Conservation (phyloP, 2,113 vertebrate species). For the Lamprologus tigripictilis region DNA sequence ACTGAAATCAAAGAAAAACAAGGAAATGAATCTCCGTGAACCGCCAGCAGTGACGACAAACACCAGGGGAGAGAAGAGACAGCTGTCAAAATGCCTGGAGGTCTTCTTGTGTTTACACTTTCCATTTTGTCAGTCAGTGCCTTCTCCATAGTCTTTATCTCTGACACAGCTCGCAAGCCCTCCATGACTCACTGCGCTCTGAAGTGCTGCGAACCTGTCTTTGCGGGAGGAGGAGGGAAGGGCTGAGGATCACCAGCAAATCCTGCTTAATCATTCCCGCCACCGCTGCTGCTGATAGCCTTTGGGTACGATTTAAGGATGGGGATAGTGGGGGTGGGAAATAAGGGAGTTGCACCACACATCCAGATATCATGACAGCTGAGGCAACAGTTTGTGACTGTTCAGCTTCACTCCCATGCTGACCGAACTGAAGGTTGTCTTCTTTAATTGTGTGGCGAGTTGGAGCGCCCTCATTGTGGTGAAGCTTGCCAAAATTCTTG, state of each 20-base stretch:
- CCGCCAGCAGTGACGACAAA: background rate
- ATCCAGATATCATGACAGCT: conserved; percentile 43
- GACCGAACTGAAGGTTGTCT: conserved; percentile 49
- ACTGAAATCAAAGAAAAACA: background rate
- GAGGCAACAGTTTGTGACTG: conserved; percentile 41
- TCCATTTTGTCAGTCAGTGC: conserved; percentile 35
- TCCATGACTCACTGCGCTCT: conserved; percentile 40
- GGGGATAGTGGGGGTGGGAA: conserved; percentile 29
- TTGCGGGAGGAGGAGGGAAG: background rate
- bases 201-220: conserved; percentile 16
- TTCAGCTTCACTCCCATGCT: conserved; percentile 13
- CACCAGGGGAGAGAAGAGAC: conserved; percentile 1
- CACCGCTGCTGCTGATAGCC: background rate
- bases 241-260: conserved; percentile 22
- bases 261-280: conserved; percentile 51
- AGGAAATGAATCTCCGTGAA: background rate
- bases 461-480: conserved; percentile 18
- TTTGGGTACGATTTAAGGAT: conserved; percentile 14
- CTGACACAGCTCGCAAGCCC: conserved; percentile 28
- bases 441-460: background rate
- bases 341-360: conserved; percentile 13
- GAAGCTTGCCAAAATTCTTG: conserved; percentile 12
- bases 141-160: conserved; percentile 35
- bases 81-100: conserved; percentile 24
- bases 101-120: conserved; percentile 45